Evolutionary conservation across 2,888 invertebrate genomes (phyloP).

Genomic region (Dryobotodes eremita): DNA sequence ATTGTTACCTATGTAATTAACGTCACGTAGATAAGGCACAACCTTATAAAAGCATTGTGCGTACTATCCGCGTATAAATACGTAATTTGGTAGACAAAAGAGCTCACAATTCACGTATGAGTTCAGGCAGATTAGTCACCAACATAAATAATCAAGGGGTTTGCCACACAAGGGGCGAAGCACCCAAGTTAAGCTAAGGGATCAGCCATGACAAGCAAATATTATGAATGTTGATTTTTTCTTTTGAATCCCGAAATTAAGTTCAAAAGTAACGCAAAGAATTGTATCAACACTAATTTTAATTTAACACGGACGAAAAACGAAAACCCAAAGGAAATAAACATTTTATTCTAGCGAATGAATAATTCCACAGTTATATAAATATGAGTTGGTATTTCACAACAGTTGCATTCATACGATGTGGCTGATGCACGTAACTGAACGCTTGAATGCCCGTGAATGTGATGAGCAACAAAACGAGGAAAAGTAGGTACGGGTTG

Average conservation of each 20-base stretch:
- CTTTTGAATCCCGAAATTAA: slow-evolving; percentile 40
- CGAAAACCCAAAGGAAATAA: slow-evolving; percentile 12
- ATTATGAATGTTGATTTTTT: slow-evolving; percentile 44
- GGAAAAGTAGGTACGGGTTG: slow-evolving; percentile 66
- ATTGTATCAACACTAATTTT: slow-evolving; percentile 37
- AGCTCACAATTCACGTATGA: slow-evolving; percentile 48
- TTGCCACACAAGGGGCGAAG: slow-evolving; percentile 51
- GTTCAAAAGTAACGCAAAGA: slow-evolving; percentile 45
- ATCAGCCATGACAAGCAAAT: slow-evolving; percentile 51
- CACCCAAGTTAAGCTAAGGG: slow-evolving; percentile 57
- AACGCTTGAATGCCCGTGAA: slow-evolving; percentile 71
- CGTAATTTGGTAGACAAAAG: slow-evolving; percentile 47
- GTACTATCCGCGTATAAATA: slow-evolving; percentile 17
- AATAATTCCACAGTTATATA: slow-evolving; percentile 44
- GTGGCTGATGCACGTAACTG: slow-evolving; percentile 68
- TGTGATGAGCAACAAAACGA: slow-evolving; percentile 73
- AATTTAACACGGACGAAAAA: slow-evolving; percentile 7
- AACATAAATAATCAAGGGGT: slow-evolving; percentile 68
- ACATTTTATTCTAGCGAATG: slow-evolving; percentile 50
- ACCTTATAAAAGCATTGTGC: slow-evolving; percentile 13
- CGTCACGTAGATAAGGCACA: slow-evolving; percentile 22
- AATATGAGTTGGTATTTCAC: slow-evolving; percentile 56
- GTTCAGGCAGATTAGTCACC: slow-evolving; percentile 58
- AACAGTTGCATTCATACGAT: slow-evolving; percentile 67
- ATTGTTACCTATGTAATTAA: slow-evolving; percentile 20